Conservation (phyloP, 1,140 invertebrate species). For the Dreissena rostriformis region DNA sequence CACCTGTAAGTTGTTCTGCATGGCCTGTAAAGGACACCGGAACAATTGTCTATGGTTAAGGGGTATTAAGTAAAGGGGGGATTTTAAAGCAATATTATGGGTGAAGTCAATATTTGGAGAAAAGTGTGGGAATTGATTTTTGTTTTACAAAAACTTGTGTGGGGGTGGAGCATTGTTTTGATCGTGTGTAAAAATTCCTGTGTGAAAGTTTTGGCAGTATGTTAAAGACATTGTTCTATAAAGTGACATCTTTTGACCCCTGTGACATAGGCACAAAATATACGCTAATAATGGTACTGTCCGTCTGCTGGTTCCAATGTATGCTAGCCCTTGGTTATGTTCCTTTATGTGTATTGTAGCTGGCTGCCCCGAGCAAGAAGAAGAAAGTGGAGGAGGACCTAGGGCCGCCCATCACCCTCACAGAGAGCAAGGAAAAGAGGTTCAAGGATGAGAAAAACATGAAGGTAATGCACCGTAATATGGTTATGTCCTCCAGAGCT, state of each 20-base stretch:
- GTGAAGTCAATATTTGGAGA: not conserved
- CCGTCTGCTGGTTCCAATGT: too few relatives aligned
- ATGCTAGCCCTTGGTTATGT: too few relatives aligned
- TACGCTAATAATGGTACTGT: too few relatives aligned
- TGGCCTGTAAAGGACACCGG: not conserved
- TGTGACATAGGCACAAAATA: too few relatives aligned
- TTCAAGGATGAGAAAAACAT: conserved; percentile 96
- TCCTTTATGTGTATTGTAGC: conserved; percentile 39
- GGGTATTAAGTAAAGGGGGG: not conserved
- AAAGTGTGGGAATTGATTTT: not conserved
- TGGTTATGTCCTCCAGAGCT: too few relatives aligned
- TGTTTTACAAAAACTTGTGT: not conserved
- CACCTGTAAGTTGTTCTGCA: conserved; percentile 52
- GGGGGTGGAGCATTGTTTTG: not conserved
- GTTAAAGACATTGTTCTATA: too few relatives aligned
- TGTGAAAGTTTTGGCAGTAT: not conserved
- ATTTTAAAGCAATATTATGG: not conserved
- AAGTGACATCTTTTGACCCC: too few relatives aligned
- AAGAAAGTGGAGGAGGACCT: conserved; percentile 95
- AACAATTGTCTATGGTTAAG: not conserved
- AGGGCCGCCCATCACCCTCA: conserved; percentile 89
- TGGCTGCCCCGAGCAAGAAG: conserved; percentile 70
- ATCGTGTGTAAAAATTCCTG: not conserved
- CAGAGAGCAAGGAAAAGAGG: conserved; percentile 94
- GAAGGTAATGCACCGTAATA: conserved; percentile 82